Evolutionary conservation across 2,113 vertebrate species (phyloP).

Genomic region (Colinus virginianus): DNA sequence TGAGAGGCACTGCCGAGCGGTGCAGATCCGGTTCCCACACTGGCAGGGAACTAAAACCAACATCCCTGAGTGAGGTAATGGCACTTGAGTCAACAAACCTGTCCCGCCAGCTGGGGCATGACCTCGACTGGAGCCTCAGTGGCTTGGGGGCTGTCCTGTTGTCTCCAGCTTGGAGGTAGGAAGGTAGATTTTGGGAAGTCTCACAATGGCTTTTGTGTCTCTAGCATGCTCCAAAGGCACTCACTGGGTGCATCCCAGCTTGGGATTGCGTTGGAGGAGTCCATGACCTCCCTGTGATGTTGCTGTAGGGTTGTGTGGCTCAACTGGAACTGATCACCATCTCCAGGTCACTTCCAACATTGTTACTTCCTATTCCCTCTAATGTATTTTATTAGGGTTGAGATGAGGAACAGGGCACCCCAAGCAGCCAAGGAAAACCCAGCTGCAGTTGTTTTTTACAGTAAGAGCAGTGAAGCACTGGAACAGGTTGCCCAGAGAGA

Average conservation of each 20-base stretch:
- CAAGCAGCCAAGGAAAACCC: not conserved
- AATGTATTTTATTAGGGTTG: not conserved
- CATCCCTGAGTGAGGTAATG: constrained; percentile 69
- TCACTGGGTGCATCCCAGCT: fast-evolving
- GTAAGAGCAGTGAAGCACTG: too few relatives aligned
- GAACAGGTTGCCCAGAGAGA: too few relatives aligned
- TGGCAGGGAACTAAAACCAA: constrained; percentile 68
- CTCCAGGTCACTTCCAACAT: not conserved
- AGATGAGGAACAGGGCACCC: not conserved
- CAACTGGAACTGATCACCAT: not conserved
- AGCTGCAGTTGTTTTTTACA: not conserved
- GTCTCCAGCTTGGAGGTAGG: fast-evolving
- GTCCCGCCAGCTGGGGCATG: not conserved
- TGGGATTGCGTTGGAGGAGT: not conserved
- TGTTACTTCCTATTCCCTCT: not conserved
- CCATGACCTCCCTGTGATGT: fast-evolving
- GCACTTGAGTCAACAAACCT: constrained; percentile 66
- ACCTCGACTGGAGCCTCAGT: not conserved
- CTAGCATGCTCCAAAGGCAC: not conserved
- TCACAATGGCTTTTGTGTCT: not conserved
- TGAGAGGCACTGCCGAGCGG: constrained; percentile 53
- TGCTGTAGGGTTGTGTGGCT: not conserved
- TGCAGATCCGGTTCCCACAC: constrained; percentile 72
- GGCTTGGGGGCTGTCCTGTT: not conserved
- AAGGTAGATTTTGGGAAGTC: fast-evolving